phyloP scores from a whole-genome alignment of 2,797 vertebrate genomes.

The Periophthalmus magnuspinnatus region DNA sequence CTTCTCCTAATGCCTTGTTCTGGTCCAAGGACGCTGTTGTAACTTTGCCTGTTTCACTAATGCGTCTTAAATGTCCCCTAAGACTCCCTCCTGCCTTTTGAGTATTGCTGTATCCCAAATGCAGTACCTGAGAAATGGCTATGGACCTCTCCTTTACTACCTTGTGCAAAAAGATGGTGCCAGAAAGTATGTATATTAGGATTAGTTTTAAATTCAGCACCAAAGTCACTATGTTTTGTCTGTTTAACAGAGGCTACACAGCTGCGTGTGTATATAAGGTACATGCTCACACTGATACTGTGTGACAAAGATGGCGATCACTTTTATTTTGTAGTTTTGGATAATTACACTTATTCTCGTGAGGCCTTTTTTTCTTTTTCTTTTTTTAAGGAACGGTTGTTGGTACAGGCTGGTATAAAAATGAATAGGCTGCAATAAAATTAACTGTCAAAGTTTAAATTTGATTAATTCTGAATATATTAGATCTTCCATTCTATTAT shows the following conservation, averaged over 20 bases:
- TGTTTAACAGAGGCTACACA: constrained; percentile 50
- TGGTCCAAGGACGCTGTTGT: constrained; percentile 44
- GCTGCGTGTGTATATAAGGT: constrained; percentile 75
- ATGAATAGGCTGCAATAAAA: constrained; percentile 35
- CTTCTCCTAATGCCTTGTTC: constrained; percentile 56
- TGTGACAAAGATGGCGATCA: constrained; percentile 52
- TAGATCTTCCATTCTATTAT: constrained; percentile 59
- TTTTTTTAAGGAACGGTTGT: constrained; percentile 39
- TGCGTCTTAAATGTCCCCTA: constrained; percentile 46
- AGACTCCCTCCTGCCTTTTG: constrained; percentile 8
- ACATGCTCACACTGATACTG: constrained; percentile 57
- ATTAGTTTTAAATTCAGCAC: constrained; percentile 58
- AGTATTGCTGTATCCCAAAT: constrained; percentile 37
- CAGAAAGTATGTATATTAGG: constrained; percentile 44
- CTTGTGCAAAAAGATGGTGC: constrained; percentile 28
- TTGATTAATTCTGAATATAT: constrained; percentile 54
- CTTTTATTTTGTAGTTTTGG: constrained; percentile 44
- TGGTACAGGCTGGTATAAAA: constrained; percentile 43
- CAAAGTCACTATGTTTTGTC: constrained; percentile 65
- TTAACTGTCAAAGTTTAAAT: constrained; percentile 52
- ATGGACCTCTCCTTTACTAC: constrained; percentile 32
- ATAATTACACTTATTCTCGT: constrained; percentile 34
- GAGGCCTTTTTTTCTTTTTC: constrained; percentile 55
- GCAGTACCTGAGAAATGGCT: constrained; percentile 36
- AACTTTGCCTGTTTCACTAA: constrained; percentile 57